Evolutionary conservation across 2,113 vertebrate species (phyloP).

Genomic region (Macrotis lagotis): DNA sequence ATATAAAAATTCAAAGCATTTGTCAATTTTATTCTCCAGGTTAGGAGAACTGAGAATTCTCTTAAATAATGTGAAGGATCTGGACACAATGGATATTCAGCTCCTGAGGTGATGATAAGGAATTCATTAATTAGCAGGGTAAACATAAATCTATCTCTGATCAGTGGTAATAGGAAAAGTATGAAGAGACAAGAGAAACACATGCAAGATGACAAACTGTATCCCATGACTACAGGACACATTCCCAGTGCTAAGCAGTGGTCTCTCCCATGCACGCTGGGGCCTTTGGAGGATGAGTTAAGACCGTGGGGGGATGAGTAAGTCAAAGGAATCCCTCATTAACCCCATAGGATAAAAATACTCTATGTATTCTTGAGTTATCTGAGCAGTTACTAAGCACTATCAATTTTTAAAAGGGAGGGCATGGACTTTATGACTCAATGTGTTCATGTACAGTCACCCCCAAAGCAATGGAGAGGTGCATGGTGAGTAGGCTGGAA

Average conservation of each 20-base stretch:
- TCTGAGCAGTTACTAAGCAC: not conserved
- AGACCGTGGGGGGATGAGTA: not conserved
- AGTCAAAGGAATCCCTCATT: not conserved
- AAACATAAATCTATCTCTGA: not conserved
- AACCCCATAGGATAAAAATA: not conserved
- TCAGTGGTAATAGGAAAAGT: not conserved
- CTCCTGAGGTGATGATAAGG: not conserved
- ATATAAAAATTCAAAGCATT: not conserved
- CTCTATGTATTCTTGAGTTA: not conserved
- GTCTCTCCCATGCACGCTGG: not conserved
- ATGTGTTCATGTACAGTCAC: not conserved
- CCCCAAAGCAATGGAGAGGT: not conserved
- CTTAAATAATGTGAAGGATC: not conserved
- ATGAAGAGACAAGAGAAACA: not conserved
- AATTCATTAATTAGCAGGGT: not conserved
- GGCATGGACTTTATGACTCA: not conserved
- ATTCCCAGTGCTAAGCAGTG: not conserved
- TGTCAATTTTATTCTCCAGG: not conserved
- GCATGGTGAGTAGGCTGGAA: not conserved
- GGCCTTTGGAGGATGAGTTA: not conserved
- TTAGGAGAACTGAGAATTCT: not conserved
- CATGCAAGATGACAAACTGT: not conserved
- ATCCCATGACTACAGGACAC: not conserved
- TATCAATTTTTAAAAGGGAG: not conserved
- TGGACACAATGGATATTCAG: not conserved